A percentile compares a stretch with the other conserved stretches of the same genome.
These are phyloP conservation scores for Fulmarus glacialis DNA, from an alignment of 2,113 vertebrate genomes.

Conservation along the genomic window DNA sequence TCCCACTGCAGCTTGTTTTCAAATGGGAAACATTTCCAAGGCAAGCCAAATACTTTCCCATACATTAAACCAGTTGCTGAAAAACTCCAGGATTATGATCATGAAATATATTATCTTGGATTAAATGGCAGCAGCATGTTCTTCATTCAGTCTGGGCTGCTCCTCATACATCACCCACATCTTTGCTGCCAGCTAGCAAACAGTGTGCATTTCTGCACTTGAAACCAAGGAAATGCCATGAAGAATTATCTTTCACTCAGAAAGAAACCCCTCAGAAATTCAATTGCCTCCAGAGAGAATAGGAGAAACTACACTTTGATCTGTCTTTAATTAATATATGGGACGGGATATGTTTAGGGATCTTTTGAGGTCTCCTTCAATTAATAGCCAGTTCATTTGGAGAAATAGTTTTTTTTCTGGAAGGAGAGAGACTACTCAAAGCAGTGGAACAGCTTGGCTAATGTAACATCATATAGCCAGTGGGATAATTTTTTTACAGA, in stretches of 20 bases:
- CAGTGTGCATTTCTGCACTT: neutral
- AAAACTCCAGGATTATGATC: neutral
- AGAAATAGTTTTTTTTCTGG: neutral
- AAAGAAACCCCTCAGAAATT: neutral
- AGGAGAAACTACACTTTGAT: neutral
- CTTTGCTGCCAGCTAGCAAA: conserved; percentile 36
- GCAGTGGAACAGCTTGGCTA: neutral
- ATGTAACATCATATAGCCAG: neutral
- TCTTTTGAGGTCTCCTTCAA: conserved; percentile 28
- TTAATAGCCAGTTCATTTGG: conserved; percentile 2
- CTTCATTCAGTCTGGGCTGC: neutral
- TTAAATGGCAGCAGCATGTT: conserved; percentile 9
- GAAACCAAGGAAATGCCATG: neutral
- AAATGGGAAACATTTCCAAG: conserved; percentile 2
- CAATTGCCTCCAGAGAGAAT: neutral
- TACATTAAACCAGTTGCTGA: neutral
- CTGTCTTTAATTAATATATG: conserved; percentile 27
- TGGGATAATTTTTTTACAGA: neutral
- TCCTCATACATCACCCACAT: neutral
- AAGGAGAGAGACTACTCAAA: neutral
- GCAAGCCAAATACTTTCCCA: conserved; percentile 5
- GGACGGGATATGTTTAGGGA: neutral
- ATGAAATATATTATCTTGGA: neutral
- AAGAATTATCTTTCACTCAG: conserved; percentile 1
- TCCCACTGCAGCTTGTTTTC: conserved; percentile 27